Base-by-base conservation (phyloP, 2,797 vertebrate species). In the Urosaurus nigricauda region DNA sequence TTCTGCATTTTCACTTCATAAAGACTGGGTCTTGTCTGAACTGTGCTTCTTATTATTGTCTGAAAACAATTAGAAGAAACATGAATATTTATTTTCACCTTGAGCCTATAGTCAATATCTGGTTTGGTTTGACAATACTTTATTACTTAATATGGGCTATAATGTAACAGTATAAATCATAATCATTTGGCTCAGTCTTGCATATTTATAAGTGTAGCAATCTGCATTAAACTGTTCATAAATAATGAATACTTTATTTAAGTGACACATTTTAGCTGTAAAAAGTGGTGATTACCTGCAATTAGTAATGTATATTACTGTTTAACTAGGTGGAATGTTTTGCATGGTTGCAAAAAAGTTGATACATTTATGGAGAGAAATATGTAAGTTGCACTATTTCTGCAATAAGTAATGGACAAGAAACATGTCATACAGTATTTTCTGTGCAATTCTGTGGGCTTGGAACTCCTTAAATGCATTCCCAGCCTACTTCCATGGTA, bases 151-250 rank as follows among this genome's bases (percentile, higher is more conserved):
- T 83, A 26, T 68, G 78, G 65, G 37, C 74, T 47, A 40, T 68
- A 21, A 63, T 43, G 13, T 1, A 81, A 80, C 8, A 60, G 56
- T 1, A n/a, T 87, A 32, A 86, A 73, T 65, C 2, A 74, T 85
- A 0, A 0, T 17, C 74, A 63, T 82, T 47, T 53, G 8, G 0
- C 1, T 0, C 0, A 0, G 3, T 88, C 35, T 68, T 71, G 37
- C 35, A 82, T 89, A 47, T 77, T 77, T 32, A 29, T 68, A 32
- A 79, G 6, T 43, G 43, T 32, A 17, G 2, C 4, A 32, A 0
- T 0, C 90, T 90, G 89, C 26, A 75, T 86, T 85, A 78, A 56
- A 60, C 1, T 0, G 32, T 74, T 65, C 90, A 70, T 75, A 58
- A 26, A 24, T 82, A 1, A 0, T 47, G 2, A 89, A 26, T 78